These are phyloP conservation scores for Lycaena phlaeas DNA, from an alignment of 2,888 invertebrate genomes.

Conservation along the genomic window DNA sequence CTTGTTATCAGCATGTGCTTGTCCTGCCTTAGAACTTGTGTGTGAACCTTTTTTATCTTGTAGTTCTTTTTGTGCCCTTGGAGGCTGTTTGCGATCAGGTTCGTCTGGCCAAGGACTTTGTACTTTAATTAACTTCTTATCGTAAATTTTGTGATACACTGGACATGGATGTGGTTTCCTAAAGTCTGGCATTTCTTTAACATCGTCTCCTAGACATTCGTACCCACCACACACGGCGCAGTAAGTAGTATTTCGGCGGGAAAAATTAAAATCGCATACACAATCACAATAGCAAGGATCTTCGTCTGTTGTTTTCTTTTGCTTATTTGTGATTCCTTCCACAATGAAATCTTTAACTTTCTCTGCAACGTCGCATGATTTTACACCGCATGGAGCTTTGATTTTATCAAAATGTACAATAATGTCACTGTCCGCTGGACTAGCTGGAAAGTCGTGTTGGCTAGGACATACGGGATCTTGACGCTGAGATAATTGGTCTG, in stretches of 20 bases:
- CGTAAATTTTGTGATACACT: slow-evolving; percentile 56
- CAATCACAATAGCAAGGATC: slow-evolving; percentile 59
- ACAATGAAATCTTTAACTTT: slow-evolving; percentile 52
- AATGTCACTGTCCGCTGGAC: slow-evolving; percentile 56
- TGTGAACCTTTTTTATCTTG: too few relatives aligned
- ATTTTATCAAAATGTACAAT: slow-evolving; percentile 43
- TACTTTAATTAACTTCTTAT: slow-evolving; percentile 41
- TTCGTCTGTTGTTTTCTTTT: slow-evolving; percentile 25
- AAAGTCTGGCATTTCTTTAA: slow-evolving; percentile 40
- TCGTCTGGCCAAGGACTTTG: slow-evolving; percentile 48
- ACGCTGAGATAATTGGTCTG: slow-evolving; percentile 26
- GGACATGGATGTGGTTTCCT: slow-evolving; percentile 57
- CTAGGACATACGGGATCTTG: slow-evolving; percentile 30
- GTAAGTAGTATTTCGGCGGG: slow-evolving; percentile 54
- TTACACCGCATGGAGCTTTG: slow-evolving; percentile 48
- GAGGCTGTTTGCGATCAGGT: slow-evolving; percentile 19
- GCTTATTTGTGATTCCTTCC: slow-evolving; percentile 32
- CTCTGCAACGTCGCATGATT: slow-evolving; percentile 48
- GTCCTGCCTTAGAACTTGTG: too few relatives aligned
- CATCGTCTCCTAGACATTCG: slow-evolving; percentile 52
- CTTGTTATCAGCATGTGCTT: too few relatives aligned
- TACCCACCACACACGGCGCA: slow-evolving; percentile 60
- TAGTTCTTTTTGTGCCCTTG: not conserved
- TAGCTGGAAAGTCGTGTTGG: slow-evolving; percentile 27
- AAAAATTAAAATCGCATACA: slow-evolving; percentile 49